Conservation (phyloP, 2,113 vertebrate species). For the Diphyllodes magnificus region DNA sequence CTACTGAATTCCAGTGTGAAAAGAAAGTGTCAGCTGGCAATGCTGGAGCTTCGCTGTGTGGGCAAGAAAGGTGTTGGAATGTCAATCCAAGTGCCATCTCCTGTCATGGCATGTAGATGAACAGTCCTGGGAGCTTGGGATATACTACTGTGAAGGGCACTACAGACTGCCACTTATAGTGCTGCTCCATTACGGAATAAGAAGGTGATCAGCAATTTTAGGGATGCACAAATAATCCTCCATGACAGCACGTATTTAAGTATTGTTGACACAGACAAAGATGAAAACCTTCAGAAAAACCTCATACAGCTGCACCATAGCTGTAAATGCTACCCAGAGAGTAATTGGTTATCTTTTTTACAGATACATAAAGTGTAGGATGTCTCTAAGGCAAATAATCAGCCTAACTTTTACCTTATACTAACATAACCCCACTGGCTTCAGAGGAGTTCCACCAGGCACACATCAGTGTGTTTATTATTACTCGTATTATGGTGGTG, state of each 20-base stretch:
- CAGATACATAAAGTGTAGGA: neutral
- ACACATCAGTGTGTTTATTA: neutral
- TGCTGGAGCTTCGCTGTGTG: constrained; percentile 14
- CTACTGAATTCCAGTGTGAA: constrained; percentile 12
- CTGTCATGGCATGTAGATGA: neutral
- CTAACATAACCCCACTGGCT: neutral
- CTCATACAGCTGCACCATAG: neutral
- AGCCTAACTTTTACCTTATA: neutral
- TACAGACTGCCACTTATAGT: neutral
- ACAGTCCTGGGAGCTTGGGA: neutral
- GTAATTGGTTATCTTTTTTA: neutral
- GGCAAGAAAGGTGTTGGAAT: constrained; percentile 52
- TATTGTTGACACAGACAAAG: neutral
- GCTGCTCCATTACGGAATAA: neutral
- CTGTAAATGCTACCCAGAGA: neutral
- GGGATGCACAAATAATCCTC: neutral
- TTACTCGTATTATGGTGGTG: neutral
- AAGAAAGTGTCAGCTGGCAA: constrained; percentile 60
- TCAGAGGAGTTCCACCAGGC: neutral
- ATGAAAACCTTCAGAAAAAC: neutral
- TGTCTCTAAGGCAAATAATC: neutral
- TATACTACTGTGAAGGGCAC: constrained; percentile 15
- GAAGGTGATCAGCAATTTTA: neutral
- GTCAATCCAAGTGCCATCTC: constrained; percentile 34
- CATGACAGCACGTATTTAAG: neutral